Evolutionary conservation across 2,797 vertebrate genomes (phyloP).

Genomic region (Mus spretus): DNA sequence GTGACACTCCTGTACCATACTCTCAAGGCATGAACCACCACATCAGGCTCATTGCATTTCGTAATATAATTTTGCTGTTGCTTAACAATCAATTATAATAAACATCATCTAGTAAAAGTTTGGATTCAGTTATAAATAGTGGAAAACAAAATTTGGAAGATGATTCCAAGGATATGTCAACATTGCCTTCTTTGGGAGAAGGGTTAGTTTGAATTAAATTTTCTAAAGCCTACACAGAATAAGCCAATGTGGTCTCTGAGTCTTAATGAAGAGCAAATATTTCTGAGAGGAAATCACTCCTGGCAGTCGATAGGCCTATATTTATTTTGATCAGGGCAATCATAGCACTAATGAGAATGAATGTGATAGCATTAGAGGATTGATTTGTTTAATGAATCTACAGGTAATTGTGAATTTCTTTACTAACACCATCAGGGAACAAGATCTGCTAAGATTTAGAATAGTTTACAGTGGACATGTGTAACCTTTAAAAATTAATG

Average conservation of each 20-base stretch:
- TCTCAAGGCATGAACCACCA: not conserved
- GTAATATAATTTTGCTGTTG: not conserved
- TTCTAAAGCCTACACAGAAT: constrained; percentile 29
- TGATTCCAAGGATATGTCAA: not conserved
- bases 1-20: not conserved
- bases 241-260: not conserved
- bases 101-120: not conserved
- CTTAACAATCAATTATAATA: not conserved
- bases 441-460: constrained; percentile 81
- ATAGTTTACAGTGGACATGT: constrained; percentile 78
- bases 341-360: constrained; percentile 86
- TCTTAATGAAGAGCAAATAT: constrained; percentile 3
- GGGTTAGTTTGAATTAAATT: not conserved
- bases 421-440: constrained; percentile 85
- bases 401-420: constrained; percentile 86
- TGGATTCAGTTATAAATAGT: not conserved
- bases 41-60: not conserved
- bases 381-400: constrained; percentile 87
- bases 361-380: constrained; percentile 82
- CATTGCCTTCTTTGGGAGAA: constrained; percentile 8
- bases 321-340: constrained; percentile 80
- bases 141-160: not conserved
- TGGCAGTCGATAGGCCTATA: constrained; percentile 74
- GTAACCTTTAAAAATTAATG: constrained; percentile 71
- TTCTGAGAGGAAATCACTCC: constrained; percentile 55